Base-by-base conservation (phyloP, 2,797 vertebrate genomes). In the Periparus ater region DNA sequence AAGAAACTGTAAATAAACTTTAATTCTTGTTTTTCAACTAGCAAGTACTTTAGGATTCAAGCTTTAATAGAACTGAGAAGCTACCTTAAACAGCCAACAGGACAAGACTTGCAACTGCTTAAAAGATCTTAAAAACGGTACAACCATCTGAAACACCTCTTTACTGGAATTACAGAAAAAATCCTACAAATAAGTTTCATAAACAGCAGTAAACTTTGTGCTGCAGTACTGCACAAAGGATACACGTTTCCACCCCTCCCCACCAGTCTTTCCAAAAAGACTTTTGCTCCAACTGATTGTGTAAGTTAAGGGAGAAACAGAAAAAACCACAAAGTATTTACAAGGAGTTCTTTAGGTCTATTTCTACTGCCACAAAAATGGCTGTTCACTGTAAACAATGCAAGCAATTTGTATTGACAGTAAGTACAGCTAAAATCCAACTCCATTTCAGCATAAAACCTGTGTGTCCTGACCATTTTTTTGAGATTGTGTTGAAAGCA, bases 161-260 rank as follows among this genome's bases (percentile, higher is more conserved):
- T 53, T 29, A 50, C 29, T 61, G 47, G 11, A 72, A 68, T 55
- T 57, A 65, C 27, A 45, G 47, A 54, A 53, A 66, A 75, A 68
- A 50, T 5, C 38, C 51, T 50, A 75, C 30, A 57, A 61, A 29
- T 11, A 74, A 4, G 30, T 38, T 50, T 91, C 27, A 78, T n/a
- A 32, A 67, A 63, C 17, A 88, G 34, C 30, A 60, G 22, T 7
- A 53, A 11, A 68, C 62, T 80, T 62, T 70, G 44, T 71, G 38
- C 36, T 63, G 17, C 45, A 30, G n/a, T 53, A 75, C 50, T 40
- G 32, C 38, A 82, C 10, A 42, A 45, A 79, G 73, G 32, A 67
- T 23, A 62, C 7, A 34, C 10, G 5, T 20, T 55, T 36, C 9
- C 34, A 11, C 5, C 6, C 1, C 4, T 21, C 2, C 20, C 6